These are phyloP conservation scores for Channallabes apus DNA, from an alignment of 2,797 vertebrate species.

Conservation along the genomic window DNA sequence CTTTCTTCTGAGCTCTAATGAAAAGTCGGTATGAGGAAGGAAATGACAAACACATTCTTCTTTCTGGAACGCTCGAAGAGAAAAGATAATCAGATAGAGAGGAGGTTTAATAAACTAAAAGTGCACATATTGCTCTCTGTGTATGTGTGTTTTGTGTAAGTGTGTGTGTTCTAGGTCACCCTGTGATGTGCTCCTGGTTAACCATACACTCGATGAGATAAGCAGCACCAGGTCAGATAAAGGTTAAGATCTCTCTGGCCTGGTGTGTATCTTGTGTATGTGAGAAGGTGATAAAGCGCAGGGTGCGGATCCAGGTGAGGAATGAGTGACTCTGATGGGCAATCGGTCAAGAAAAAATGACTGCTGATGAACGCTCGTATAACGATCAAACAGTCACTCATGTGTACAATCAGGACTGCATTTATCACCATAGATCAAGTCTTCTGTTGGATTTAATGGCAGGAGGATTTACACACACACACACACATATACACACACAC, in stretches of 20 bases:
- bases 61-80: constrained; percentile 8
- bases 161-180: constrained; percentile 30
- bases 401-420: constrained; percentile 1
- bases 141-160: not conserved
- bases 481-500: not conserved
- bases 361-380: not conserved
- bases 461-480: not conserved
- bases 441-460: not conserved
- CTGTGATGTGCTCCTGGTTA: constrained; percentile 46
- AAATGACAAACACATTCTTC: constrained; percentile 17
- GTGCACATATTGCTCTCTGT: not conserved
- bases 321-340: constrained; percentile 19
- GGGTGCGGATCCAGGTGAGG: not conserved
- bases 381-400: not conserved
- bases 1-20: constrained; percentile 3
- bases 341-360: constrained; percentile 16
- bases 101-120: not conserved
- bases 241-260: constrained; percentile 30
- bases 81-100: not conserved
- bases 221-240: constrained; percentile 21
- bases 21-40: constrained; percentile 19
- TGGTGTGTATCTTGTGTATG: not conserved
- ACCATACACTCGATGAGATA: constrained; percentile 46
- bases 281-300: constrained; percentile 19
- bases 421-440: not conserved